Evolutionary conservation across 2,888 invertebrate species (phyloP).

Genomic region (Pinctada fucata): DNA sequence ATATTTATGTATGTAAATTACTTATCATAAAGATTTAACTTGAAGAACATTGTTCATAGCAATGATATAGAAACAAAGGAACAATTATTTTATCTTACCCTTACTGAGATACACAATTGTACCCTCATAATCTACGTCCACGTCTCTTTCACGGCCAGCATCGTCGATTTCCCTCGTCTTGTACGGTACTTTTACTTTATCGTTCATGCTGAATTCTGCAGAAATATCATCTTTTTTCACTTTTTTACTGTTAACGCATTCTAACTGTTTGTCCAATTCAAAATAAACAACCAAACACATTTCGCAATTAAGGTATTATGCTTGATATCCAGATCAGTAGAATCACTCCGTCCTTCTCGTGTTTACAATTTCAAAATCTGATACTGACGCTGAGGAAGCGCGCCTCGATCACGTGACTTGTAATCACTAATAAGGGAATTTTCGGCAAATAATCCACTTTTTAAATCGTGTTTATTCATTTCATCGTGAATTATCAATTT

Average conservation of each 20-base stretch:
- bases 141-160: neutral
- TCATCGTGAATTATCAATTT: neutral
- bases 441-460: neutral
- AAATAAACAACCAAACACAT: neutral
- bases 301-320: too few species aligned
- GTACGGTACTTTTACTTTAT: neutral
- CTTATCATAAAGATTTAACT: too few species aligned
- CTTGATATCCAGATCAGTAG: too few species aligned
- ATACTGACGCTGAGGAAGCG: neutral
- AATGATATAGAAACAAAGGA: neutral
- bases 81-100: neutral
- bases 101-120: neutral
- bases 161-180: neutral
- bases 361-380: neutral
- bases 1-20: too few species aligned
- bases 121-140: neutral
- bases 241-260: neutral
- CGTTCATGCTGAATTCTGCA: neutral
- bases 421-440: neutral
- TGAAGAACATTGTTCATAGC: too few species aligned
- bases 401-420: neutral
- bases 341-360: too few species aligned
- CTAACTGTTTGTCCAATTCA: neutral
- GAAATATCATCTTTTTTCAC: neutral
- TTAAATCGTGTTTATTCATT: neutral